phyloP scores from a whole-genome alignment of 2,113 vertebrate species.

The Alligator sinensis region DNA sequence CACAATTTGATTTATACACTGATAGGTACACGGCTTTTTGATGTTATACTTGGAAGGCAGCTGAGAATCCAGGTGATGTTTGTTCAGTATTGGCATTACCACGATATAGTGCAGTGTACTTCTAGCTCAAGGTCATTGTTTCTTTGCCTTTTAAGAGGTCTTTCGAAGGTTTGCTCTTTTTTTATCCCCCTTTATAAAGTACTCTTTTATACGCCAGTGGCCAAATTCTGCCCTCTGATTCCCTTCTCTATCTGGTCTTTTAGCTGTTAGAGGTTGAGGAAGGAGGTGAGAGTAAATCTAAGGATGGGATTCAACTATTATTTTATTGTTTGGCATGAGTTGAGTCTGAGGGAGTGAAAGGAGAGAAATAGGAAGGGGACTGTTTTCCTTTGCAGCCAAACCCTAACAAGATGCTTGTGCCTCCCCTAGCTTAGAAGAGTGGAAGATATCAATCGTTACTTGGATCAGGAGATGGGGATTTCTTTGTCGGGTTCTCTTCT shows the following conservation, averaged over 20 bases:
- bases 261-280: background rate
- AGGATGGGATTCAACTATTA: background rate
- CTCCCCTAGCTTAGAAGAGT: background rate
- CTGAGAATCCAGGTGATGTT: background rate
- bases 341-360: background rate
- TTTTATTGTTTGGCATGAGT: background rate
- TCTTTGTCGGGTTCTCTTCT: background rate
- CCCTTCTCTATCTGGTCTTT: background rate
- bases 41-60: background rate
- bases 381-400: background rate
- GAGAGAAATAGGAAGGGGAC: background rate
- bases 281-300: background rate
- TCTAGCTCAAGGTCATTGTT: background rate
- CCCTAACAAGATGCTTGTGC: background rate
- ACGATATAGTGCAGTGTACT: background rate
- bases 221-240: background rate
- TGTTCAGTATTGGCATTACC: background rate
- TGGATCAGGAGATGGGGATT: conserved; percentile 47
- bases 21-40: conserved; percentile 5
- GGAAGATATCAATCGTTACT: conserved; percentile 9
- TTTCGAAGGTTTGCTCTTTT: background rate
- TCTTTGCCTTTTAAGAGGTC: background rate
- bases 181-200: background rate
- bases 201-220: background rate
- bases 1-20: conserved; percentile 1